Percentiles rank a stretch among this genome's conserved stretches.
Conservation (phyloP, 1,140 invertebrate genomes). For the Scaptomyza graminum region DNA sequence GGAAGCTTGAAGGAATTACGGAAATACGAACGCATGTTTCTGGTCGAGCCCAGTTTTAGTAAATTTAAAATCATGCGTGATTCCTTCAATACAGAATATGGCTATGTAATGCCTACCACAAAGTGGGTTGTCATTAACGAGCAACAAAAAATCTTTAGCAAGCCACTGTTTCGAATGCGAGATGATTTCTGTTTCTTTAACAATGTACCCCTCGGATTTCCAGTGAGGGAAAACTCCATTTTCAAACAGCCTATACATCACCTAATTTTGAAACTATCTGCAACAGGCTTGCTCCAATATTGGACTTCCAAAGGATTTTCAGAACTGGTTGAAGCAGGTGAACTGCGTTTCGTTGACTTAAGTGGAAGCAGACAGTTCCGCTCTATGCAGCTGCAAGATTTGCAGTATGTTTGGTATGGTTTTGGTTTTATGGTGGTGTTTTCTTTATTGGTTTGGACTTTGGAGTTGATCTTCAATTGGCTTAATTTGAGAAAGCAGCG, state of each 20-base stretch:
- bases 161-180: conserved; percentile 61
- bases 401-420: conserved; percentile 73
- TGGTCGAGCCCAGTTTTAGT: conserved; percentile 48
- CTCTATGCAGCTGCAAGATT: conserved; percentile 68
- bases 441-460: conserved; percentile 30
- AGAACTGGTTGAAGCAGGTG: conserved; percentile 62
- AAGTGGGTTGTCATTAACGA: conserved; percentile 66
- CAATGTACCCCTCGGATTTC: conserved; percentile 70
- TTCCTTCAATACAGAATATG: conserved; percentile 55
- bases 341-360: conserved; percentile 56
- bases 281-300: conserved; percentile 43
- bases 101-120: conserved; percentile 60
- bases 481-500: not conserved
- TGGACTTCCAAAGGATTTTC: conserved; percentile 54
- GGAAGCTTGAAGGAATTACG: conserved; percentile 43
- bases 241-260: conserved; percentile 53
- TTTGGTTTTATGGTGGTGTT: conserved; percentile 53
- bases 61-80: conserved; percentile 55
- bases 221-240: conserved; percentile 69
- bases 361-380: conserved; percentile 55
- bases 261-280: conserved; percentile 59
- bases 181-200: conserved; percentile 70
- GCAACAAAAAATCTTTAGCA: conserved; percentile 69
- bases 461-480: conserved; percentile 36
- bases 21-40: conserved; percentile 70